Conservation (phyloP, 2,797 vertebrate genomes). For the Thripadectes ignobilis region DNA sequence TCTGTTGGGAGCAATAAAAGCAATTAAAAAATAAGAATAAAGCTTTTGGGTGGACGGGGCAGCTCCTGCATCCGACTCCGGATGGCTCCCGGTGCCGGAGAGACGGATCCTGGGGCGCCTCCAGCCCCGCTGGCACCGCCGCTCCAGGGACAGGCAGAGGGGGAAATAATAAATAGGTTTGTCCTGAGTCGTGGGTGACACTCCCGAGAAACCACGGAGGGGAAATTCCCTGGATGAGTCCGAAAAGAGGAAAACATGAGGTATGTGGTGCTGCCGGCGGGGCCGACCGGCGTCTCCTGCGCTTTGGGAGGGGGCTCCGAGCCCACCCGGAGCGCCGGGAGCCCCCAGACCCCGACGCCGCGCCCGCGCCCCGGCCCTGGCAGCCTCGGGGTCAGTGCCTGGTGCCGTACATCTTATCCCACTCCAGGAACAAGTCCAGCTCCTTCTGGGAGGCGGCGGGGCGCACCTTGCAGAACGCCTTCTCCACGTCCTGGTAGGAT, state of each 20-base stretch:
- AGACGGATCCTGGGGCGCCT: background rate
- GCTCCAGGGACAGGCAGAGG: background rate
- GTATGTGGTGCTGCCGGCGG: rapidly evolving
- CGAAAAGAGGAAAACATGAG: rapidly evolving
- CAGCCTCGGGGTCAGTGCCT: conserved; percentile 80
- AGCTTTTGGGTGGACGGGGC: background rate
- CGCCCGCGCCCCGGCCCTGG: rapidly evolving
- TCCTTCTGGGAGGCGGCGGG: conserved; percentile 89
- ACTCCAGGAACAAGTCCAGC: conserved; percentile 90
- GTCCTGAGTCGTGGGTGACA: conserved; percentile 83
- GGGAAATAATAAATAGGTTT: conserved; percentile 85
- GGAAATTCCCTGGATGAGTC: background rate
- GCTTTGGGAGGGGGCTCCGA: background rate
- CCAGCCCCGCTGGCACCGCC: background rate
- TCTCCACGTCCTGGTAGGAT: conserved; percentile 93
- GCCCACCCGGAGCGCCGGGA: background rate
- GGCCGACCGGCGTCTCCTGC: background rate
- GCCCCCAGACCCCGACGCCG: background rate
- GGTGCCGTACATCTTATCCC: conserved; percentile 91
- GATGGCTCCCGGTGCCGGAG: background rate
- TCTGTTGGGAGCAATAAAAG: background rate
- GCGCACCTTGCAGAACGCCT: conserved; percentile 90
- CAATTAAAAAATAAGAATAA: background rate
- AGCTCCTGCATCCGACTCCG: background rate
- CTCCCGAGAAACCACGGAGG: background rate